Conservation (phyloP, 2,888 invertebrate species). For the Deladenus siricidicola region DNA sequence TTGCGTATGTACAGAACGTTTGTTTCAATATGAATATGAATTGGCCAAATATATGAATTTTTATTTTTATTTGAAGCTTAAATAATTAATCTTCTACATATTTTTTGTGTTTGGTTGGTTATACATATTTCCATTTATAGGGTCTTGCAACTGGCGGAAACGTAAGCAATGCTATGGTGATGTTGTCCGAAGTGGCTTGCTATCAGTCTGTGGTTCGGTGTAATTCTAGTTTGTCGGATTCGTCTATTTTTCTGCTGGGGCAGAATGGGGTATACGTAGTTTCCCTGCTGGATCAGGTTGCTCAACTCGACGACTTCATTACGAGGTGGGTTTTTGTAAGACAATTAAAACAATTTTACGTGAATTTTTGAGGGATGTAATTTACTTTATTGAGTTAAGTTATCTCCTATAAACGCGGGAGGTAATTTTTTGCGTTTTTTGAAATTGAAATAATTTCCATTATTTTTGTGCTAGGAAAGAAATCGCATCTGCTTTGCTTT, state of each 20-base stretch:
- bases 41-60: no score
- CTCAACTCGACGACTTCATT: slow-evolving; percentile 37
- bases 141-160: slow-evolving; percentile 91
- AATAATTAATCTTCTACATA: no score
- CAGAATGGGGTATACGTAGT: slow-evolving; percentile 31
- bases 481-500: slow-evolving; percentile 23
- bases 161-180: slow-evolving; percentile 70
- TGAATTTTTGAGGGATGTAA: no score
- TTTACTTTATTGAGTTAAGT: no score
- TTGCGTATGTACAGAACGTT: not conserved
- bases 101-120: no score
- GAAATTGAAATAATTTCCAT: no score
- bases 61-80: no score
- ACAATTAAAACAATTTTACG: no score
- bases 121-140: no score
- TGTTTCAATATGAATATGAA: not conserved
- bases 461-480: slow-evolving; percentile 23
- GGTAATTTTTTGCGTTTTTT: no score
- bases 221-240: no score
- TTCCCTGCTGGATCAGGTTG: slow-evolving; percentile 30
- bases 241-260: slow-evolving; percentile 25
- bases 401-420: no score
- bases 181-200: slow-evolving; percentile 43
- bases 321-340: slow-evolving; percentile 26
- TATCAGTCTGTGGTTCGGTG: slow-evolving; percentile 33